phyloP scores from a whole-genome alignment of 2,797 vertebrate genomes.

The Cyprinodon diabolis region DNA sequence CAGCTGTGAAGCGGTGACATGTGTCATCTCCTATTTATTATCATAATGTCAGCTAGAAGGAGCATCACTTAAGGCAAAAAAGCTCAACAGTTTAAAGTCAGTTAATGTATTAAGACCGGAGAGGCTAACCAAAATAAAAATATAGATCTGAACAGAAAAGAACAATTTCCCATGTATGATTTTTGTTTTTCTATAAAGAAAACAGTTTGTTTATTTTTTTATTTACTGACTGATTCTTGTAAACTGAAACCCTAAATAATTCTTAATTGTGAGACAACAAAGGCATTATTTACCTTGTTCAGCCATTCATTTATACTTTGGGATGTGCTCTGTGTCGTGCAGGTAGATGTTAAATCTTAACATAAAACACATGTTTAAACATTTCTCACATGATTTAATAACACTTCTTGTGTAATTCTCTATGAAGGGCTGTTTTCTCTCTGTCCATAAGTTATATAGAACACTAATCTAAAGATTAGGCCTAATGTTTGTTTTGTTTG shows the following conservation, averaged over 20 bases:
- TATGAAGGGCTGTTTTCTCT: too few relatives aligned
- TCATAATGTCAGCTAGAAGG: constrained; percentile 57
- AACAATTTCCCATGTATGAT: too few relatives aligned
- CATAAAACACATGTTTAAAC: background rate
- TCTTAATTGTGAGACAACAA: too few relatives aligned
- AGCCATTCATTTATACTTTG: background rate
- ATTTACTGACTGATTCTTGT: background rate
- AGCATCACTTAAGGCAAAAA: constrained; percentile 42
- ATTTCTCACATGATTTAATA: background rate
- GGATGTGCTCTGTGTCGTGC: background rate
- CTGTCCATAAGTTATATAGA: too few relatives aligned
- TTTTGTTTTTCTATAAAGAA: too few relatives aligned
- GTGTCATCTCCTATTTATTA: constrained; percentile 66
- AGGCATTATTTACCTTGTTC: background rate
- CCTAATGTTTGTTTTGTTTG: too few relatives aligned
- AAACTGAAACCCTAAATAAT: background rate
- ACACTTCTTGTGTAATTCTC: too few relatives aligned
- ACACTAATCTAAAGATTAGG: too few relatives aligned
- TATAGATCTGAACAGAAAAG: too few relatives aligned
- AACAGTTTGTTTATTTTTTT: too few relatives aligned
- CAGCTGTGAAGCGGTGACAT: constrained; percentile 56
- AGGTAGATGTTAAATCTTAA: background rate
- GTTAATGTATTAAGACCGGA: constrained; percentile 22
- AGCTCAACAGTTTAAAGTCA: constrained; percentile 47
- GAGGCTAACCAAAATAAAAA: background rate